Conservation (phyloP, 2,888 invertebrate genomes). For the Adineta ricciae region DNA sequence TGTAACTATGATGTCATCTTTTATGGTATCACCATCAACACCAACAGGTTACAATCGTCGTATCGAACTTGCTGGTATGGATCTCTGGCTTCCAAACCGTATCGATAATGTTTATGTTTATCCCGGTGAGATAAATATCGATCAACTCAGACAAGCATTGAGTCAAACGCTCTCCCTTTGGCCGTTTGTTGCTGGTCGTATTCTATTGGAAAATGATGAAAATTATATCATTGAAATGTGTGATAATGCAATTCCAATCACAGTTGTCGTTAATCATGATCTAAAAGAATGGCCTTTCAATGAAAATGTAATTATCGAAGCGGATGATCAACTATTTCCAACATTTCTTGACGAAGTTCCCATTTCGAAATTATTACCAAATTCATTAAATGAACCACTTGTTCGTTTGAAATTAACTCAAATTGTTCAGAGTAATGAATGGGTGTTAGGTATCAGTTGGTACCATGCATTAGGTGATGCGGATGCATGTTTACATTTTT, state of each 20-base stretch:
- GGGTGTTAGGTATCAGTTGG: neutral
- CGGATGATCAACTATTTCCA: neutral
- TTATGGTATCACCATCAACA: neutral
- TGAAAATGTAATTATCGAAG: neutral
- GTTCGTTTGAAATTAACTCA: neutral
- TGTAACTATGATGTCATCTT: neutral
- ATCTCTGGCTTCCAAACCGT: neutral
- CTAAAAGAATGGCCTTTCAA: neutral
- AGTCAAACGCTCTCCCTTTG: neutral
- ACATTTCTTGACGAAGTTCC: neutral
- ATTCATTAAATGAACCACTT: neutral
- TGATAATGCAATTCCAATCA: neutral
- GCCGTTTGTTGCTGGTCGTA: neutral
- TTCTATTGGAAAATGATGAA: neutral
- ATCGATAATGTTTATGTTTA: conserved; percentile 3
- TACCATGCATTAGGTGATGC: conserved; percentile 16
- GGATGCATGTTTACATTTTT: neutral
- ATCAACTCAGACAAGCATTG: neutral
- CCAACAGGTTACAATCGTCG: neutral
- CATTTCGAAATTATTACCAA: neutral
- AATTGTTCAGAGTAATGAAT: conserved; percentile 1
- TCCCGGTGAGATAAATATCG: neutral
- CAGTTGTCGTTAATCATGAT: neutral
- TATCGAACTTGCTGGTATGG: neutral
- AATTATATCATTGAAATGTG: conserved; percentile 1